A percentile compares a stretch with the other conserved stretches of the same genome.
Conservation (phyloP, 2,113 vertebrate genomes). For the Psilopogon haemacephalus region DNA sequence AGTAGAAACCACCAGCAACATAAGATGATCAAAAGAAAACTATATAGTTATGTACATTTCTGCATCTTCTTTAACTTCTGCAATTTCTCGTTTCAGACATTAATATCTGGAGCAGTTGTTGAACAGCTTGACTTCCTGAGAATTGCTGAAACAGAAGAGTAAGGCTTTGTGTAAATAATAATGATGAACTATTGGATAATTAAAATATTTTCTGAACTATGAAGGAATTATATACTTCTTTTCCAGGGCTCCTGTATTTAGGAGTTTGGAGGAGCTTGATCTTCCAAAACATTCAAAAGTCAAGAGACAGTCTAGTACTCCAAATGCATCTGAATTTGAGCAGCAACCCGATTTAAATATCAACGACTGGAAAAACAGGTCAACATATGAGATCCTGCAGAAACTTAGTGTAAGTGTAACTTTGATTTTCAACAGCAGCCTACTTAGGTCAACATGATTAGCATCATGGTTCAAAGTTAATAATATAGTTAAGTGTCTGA, state of each 20-base stretch:
- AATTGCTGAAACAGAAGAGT: constrained; percentile 91
- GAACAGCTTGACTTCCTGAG: constrained; percentile 96
- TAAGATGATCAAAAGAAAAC: neutral
- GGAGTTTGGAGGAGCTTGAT: constrained; percentile 93
- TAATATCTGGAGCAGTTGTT: constrained; percentile 95
- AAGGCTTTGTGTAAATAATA: constrained; percentile 59
- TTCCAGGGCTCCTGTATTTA: constrained; percentile 89
- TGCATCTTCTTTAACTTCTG: neutral
- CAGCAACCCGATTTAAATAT: constrained; percentile 85
- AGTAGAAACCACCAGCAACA: neutral
- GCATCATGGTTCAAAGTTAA: too few relatives aligned
- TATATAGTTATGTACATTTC: fast-evolving
- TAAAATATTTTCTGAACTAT: neutral
- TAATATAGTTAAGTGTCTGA: neutral
- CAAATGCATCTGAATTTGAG: constrained; percentile 83
- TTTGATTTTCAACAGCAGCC: neutral
- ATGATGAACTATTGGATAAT: neutral
- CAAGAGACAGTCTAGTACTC: constrained; percentile 91
- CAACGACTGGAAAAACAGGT: constrained; percentile 84
- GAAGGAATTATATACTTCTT: neutral
- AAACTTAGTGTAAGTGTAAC: constrained; percentile 85
- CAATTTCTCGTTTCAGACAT: constrained; percentile 80
- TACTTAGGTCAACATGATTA: neutral
- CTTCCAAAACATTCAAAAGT: constrained; percentile 96
- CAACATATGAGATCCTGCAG: constrained; percentile 87